Base-by-base conservation (phyloP, 2,888 invertebrate genomes). In the Aphidius colemani region DNA sequence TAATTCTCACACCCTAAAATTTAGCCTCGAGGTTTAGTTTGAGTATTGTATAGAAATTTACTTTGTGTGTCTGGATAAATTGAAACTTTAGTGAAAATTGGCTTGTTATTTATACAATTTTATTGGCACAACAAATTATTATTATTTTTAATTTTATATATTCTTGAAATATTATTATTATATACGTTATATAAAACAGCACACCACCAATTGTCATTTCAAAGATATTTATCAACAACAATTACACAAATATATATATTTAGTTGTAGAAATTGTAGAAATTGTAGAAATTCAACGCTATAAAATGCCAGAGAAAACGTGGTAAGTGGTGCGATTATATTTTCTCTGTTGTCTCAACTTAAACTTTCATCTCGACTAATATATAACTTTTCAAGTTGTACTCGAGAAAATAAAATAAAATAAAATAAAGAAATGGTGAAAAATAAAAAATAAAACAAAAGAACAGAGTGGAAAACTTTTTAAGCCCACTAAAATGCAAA, bases 311-410 rank as follows among this genome's bases (percentile, higher is more conserved):
- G 53, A 53, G 56, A 30, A 30, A 30, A 65, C 69, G 62, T 63
- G 67, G 71, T 74, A 75, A 78, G 78, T 77, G 78, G 75, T 69
- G 69, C 74, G 77, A 78, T 78, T 77, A 78, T 77, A 77, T 77
- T 78, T 76, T 76, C 53, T 68, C 48, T 30, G 59, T 45, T 53
- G 41, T 59, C 53, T 60, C 53, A 59, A 55, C 48, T 56, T 53
- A 11, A 48, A 46, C 50, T 56, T 45, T 53, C 59, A 46, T 48
- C 49, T 30, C 61, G 45, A 58, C 57, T 30, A 57, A 67, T 7
- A 53, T 30, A 8, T 9, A 41, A 61, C 63, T 43, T 50, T 53
- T 58, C 57, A 65, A 45, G 61, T 61, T 66, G 59, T 51, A 55
- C 13, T 44, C 3, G 53, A 40, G 61, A 48, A 50, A 53, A 51